phyloP scores from a whole-genome alignment of 2,888 invertebrate genomes.

The Drosophila nr. medialis region DNA sequence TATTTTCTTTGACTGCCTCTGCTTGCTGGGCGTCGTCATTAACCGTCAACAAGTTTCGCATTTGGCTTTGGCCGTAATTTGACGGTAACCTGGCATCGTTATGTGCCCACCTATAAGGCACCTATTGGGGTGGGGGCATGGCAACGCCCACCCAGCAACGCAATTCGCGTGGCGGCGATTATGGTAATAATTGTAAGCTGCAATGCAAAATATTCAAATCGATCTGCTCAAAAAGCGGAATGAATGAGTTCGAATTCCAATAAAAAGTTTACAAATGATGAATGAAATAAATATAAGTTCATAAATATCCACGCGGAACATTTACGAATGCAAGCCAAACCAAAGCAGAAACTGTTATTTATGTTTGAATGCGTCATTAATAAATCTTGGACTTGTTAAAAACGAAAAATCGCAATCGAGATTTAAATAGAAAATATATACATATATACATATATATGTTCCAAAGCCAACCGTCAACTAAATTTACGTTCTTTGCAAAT shows the following conservation, averaged over 20 bases:
- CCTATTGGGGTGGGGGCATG: slow-evolving; percentile 22
- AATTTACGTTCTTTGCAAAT: neutral
- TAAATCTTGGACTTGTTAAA: neutral
- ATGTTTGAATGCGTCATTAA: neutral
- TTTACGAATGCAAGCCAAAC: neutral
- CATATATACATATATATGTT: neutral
- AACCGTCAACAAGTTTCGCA: slow-evolving; percentile 42
- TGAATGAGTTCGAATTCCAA: neutral
- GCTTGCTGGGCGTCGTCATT: slow-evolving; percentile 35
- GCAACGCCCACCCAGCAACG: slow-evolving; percentile 8
- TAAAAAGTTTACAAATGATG: neutral
- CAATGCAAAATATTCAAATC: slow-evolving; percentile 3
- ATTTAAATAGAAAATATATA: neutral
- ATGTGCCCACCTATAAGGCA: neutral
- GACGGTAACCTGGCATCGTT: slow-evolving; percentile 43
- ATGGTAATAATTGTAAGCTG: slow-evolving; percentile 1
- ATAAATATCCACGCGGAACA: neutral
- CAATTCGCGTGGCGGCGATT: slow-evolving; percentile 11
- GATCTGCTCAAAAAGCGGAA: neutral
- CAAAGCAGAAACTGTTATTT: neutral
- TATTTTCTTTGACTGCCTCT: slow-evolving; percentile 15
- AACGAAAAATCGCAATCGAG: neutral
- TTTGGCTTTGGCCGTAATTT: slow-evolving; percentile 41
- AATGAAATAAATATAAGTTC: neutral
- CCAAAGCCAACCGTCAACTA: neutral